Conservation (phyloP, 2,797 vertebrate species). For the Thunnus albacares region DNA sequence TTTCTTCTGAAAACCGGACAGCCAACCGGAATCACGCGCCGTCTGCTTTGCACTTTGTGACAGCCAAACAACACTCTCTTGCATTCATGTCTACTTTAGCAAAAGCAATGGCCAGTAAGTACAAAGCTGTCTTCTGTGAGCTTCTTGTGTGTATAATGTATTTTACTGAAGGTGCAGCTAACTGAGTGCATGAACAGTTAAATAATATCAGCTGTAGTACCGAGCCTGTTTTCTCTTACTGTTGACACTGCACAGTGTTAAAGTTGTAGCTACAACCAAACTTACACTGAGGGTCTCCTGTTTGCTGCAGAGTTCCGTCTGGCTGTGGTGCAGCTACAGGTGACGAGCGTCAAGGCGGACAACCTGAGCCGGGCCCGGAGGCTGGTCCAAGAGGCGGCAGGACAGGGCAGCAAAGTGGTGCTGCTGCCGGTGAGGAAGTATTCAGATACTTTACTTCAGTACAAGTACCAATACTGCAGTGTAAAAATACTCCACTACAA, state of each 20-base stretch:
- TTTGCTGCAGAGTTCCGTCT: slow-evolving; percentile 90
- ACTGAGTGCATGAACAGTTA: background rate
- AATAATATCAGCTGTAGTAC: background rate
- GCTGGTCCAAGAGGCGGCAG: slow-evolving; percentile 91
- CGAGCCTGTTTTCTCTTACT: background rate
- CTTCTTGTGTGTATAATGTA: background rate
- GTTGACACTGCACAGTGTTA: background rate
- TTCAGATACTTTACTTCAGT: too few relatives aligned
- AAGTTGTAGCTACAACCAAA: background rate
- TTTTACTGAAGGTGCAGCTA: background rate
- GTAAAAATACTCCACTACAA: too few relatives aligned
- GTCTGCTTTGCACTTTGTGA: background rate
- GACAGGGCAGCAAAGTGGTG: slow-evolving; percentile 90
- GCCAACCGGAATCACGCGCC: slow-evolving; percentile 18
- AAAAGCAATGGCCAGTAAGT: slow-evolving; percentile 86
- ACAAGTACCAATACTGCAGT: too few relatives aligned
- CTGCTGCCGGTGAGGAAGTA: slow-evolving; percentile 92
- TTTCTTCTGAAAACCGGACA: slow-evolving; percentile 69
- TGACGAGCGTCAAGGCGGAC: slow-evolving; percentile 90
- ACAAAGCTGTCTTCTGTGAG: fast-evolving
- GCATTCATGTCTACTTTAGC: slow-evolving; percentile 72
- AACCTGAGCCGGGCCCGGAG: slow-evolving; percentile 89
- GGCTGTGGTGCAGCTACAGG: slow-evolving; percentile 93
- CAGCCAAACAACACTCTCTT: background rate
- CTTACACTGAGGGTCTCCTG: background rate